Base-by-base conservation (phyloP, 2,113 vertebrate species). In the Neopipo cinnamomea region DNA sequence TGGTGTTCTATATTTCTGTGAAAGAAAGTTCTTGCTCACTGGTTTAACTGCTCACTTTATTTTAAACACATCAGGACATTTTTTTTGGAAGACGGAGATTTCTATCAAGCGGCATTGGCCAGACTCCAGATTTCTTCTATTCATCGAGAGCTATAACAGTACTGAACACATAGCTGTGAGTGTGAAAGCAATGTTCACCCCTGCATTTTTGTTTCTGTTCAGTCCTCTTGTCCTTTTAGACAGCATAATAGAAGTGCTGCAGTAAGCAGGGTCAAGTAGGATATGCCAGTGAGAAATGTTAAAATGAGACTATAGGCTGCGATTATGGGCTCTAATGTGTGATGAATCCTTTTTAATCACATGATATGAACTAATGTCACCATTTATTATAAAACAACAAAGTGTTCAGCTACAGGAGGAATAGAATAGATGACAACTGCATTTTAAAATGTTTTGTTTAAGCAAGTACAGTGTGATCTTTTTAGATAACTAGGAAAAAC, bases 251-350 rank as follows among this genome's bases (percentile, higher is more conserved):
- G 97, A 99, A 99, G 95, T 96, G 98, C 99, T 98, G 97, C 61
- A 84, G 98, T 99, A 98, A 99, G 99, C 99, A 98, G 98, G 98
- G 98, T 99, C 98, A 98, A 97, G 97, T 97, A 97, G 98, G 98
- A 98, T 97, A 97, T 97, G 96, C 96, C 97, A 95, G 97, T 96
- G 97, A 98, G 97, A 97, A 98, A 97, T 95, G 97, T 97, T 97
- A 97, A 98, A 97, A 95, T 80, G 97, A 98, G 98, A 98, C 98
- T 98, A 99, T 98, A 98, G 98, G 97, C 97, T 98, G 98, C 17
- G 98, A 98, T 99, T 98, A 99, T 97, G 97, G 98, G 97, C 97
- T 98, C 97, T 98, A 97, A 98, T 97, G 97, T 98, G 97, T 68
- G 91, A 97, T 97, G 98, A 99, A 98, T 98, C 98, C 98, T 98